Base-by-base conservation (phyloP, 1,140 invertebrate species). In the Helicorthomorpha holstii region DNA sequence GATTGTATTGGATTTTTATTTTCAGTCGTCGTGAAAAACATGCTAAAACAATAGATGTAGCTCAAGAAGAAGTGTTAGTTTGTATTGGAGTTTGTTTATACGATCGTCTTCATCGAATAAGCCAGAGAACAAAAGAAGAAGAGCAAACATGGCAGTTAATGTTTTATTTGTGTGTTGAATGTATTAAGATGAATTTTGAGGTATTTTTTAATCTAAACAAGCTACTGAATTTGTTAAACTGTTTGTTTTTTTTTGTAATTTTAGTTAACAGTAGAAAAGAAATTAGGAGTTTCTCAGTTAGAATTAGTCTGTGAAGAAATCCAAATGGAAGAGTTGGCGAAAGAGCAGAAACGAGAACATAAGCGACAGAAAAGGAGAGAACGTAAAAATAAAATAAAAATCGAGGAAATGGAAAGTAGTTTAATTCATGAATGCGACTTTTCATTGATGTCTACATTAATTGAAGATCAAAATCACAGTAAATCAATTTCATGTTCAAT, bases 51-150 rank as follows among this genome's bases (percentile, higher is more conserved):
- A 66, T 93, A 55, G 89, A 93, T 72, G 89, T 92, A 60, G 90
- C 89, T 59, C 90, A 95, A 70, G 88, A 93, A 68, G 89, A 95
- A 72, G 88, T 93, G 43, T 71, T 95, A 50, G 92, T 86, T 0
- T 93, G 89, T 66, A 74, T 93, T 45, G 89, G 89, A 14, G 83
- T 93, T 66, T 89, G 87, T 66, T 78, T 93, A 49, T 87, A 89
- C 61, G 87, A 92, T 63, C 71, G 87, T 45, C 71, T 95, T 16
- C 83, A 90, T 65, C 75, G 81, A 55, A 81, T 93, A 51, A 82
- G 87, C 60, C 76, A 88, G 53, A 78, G 85, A 51, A 72, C 93
- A 56, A 76, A 80, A 50, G 86, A 90, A 65, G 87, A 91, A 67
- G 87, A 93, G 65, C 83, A 84, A 61, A 86, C 88, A 2, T 91